Evolutionary conservation across 1,140 invertebrate genomes (phyloP).

Genomic region (Hyposmocoma kahamanoa): DNA sequence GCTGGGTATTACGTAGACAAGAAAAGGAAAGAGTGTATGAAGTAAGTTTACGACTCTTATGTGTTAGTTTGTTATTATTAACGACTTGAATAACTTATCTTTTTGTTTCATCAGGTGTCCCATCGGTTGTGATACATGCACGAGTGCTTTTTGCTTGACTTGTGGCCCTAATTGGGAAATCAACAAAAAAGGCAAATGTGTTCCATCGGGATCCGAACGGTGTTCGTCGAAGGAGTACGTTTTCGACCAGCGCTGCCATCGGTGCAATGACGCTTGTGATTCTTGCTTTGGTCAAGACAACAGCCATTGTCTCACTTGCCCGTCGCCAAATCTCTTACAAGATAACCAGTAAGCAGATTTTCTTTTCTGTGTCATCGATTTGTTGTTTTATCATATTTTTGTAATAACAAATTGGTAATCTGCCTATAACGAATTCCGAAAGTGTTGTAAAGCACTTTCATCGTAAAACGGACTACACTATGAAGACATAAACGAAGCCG

Average conservation of each 20-base stretch:
- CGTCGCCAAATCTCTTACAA: slow-evolving; percentile 78
- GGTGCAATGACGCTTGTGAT: slow-evolving; percentile 82
- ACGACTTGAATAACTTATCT: background rate
- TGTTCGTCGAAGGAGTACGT: slow-evolving; percentile 76
- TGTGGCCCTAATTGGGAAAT: slow-evolving; percentile 82
- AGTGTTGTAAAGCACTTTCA: no score
- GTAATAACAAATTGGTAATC: no score
- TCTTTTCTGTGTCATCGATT: no score
- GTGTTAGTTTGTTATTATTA: background rate
- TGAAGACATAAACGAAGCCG: no score
- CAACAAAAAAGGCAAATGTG: slow-evolving; percentile 82
- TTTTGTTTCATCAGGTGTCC: slow-evolving; percentile 75
- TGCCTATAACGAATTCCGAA: no score
- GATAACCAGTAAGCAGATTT: slow-evolving; percentile 71
- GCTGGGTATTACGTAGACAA: slow-evolving; percentile 82
- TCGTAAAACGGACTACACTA: no score
- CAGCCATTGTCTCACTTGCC: slow-evolving; percentile 80
- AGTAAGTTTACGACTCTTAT: slow-evolving; percentile 34
- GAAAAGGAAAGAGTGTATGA: slow-evolving; percentile 82
- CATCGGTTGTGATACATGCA: slow-evolving; percentile 82
- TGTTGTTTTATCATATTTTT: no score
- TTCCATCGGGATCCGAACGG: slow-evolving; percentile 77
- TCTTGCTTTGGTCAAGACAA: slow-evolving; percentile 81
- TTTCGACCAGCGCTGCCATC: slow-evolving; percentile 75
- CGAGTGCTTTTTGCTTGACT: slow-evolving; percentile 78